Evolutionary conservation across 2,888 invertebrate species (phyloP), one percentile per base, ranked within the genome.

Genomic region (Eupithecia exiguata): DNA sequence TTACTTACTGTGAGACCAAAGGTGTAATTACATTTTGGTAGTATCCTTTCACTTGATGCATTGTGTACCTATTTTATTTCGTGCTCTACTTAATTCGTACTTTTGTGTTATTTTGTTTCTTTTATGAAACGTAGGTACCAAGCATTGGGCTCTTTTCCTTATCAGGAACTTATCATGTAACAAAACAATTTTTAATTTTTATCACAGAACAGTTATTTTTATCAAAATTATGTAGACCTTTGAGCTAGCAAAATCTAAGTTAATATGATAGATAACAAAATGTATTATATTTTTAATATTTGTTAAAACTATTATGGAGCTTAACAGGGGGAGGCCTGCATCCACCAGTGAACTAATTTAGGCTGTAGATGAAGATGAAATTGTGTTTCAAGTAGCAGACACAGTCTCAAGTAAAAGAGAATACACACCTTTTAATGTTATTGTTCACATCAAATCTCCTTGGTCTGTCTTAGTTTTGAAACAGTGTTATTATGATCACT

Each of bases 11-110:
- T 40, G 38, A 66, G 79, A 83, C 83, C 85, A 84, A 82, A 81
- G 82, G 77, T 82, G 81, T 82, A 81, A 82, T 84, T 86, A 84
- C 80, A 82, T 87, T 88, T 90, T 82, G 87, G 88, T 87, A 86
- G 87, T 87, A 91, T 90, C 94, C 94, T 94, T 94, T 94, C 94
- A 94, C 94, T 94, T 94, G 89, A 91, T 89, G 90, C 89, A 91
- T 90, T 90, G 90, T 91, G 88, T 90, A 89, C 72, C 25, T 25
- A 58, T 58, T 89, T 85, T 90, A 90, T 89, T 92, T 92, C 90
- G 92, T 94, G 94, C 93, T 94, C 94, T 91, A 94, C 94, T 93
- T 94, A 92, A 82, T 89, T 82, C 77, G 77, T 83, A 86, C 84
- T 89, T 84, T 81, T 81, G 83, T 84, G 83, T 87, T 84, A 84